These are phyloP conservation scores for Diplosoma virens DNA, from an alignment of 23 tunicate genomes.

Conservation along the genomic window DNA sequence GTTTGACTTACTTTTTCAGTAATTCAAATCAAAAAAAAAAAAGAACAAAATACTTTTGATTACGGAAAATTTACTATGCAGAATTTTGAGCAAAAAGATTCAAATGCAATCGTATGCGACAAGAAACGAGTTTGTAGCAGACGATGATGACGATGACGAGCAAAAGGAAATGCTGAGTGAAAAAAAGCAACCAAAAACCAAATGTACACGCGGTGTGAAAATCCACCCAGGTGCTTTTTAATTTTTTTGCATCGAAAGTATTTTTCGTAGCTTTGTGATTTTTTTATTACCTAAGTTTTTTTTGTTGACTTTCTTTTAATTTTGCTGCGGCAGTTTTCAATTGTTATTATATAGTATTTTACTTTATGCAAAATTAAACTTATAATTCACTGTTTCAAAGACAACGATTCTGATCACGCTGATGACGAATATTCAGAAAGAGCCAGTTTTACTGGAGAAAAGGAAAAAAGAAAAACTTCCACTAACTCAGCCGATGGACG, in stretches of 20 bases:
- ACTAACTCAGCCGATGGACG: not conserved
- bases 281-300: not conserved
- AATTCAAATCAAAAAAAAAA: too few relatives aligned
- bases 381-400: too few relatives aligned
- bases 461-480: slow-evolving; percentile 7
- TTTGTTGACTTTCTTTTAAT: not conserved
- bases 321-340: too few relatives aligned
- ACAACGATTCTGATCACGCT: slow-evolving; percentile 54
- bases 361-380: too few relatives aligned
- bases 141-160: slow-evolving; percentile 12
- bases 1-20: too few relatives aligned
- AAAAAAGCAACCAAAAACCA: not conserved
- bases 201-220: too few relatives aligned
- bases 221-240: too few relatives aligned
- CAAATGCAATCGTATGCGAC: slow-evolving; percentile 43
- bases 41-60: too few relatives aligned
- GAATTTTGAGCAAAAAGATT: too few relatives aligned
- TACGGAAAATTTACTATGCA: too few relatives aligned
- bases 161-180: slow-evolving; percentile 15
- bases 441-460: slow-evolving; percentile 4
- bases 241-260: not conserved
- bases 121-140: slow-evolving; percentile 30
- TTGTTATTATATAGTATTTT: too few relatives aligned
- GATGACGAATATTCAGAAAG: slow-evolving; percentile 44
- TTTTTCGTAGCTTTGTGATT: not conserved